Evolutionary conservation across 2,888 invertebrate genomes (phyloP), one percentile per base, ranked within the genome.

Genomic region (Meandrusa payeni): DNA sequence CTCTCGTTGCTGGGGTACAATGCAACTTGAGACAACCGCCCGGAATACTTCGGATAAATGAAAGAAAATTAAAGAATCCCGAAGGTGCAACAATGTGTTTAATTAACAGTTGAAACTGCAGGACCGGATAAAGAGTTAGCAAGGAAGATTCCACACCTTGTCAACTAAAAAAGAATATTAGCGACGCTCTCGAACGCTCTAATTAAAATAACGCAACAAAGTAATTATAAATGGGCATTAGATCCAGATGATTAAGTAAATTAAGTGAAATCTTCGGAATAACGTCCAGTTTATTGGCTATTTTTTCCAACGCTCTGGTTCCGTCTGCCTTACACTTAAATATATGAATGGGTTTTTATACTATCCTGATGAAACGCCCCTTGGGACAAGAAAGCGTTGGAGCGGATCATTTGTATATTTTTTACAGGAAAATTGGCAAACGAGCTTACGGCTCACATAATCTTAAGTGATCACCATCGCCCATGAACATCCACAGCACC

Each of bases 61-160:
- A n/a, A n/a, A n/a, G n/a, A n/a, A n/a, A n/a, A n/a, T n/a, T n/a
- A 6, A 24, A 31, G 10, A 29, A 23, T 23, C 10, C 13, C 9
- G 31, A 39, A 29, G 48, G 46, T 48, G 50, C 41, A 29, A 50
- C 40, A 48, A 54, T 33, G 46, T n/a, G 32, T 20, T 32, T 12
- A 11, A 10, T 20, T 10, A 32, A 32, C 32, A 32, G 19, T 32
- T 19, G 19, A 32, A 32, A 19, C 5, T 10, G 6, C 10, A 19
- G 6, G 5, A 15, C 10, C 11, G 6, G 5, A 15, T 5, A 27
- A 28, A 28, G 20, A 9, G n/a, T n/a, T n/a, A n/a, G n/a, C n/a
- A n/a, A n/a, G 12, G 38, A 28, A 20, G 12, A 20, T 38, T 28
- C 38, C 38, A 38, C 28, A 28, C 19, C 26, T 37, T n/a, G n/a